Conservation (phyloP, 92 coral and sea anemone species). For the Siderastrea siderea region DNA sequence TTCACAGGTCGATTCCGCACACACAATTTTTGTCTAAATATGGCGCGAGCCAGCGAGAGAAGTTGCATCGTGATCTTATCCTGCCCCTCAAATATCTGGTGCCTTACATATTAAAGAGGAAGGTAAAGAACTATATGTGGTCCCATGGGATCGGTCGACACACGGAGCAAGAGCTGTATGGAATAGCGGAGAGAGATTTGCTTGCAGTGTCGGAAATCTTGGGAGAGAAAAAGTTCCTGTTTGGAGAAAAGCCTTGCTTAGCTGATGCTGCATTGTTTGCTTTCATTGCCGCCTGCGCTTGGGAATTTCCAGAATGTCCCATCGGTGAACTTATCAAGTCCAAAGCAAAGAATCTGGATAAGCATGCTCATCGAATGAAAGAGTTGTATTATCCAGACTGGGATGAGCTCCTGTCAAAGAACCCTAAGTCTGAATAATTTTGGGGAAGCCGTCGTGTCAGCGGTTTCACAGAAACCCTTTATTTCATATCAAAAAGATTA, state of each 20-base stretch:
- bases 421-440: neutral
- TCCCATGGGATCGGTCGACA: conserved; percentile 87
- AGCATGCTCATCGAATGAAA: conserved; percentile 77
- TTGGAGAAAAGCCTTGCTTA: conserved; percentile 76
- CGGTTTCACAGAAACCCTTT: neutral
- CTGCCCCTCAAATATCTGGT: conserved; percentile 43
- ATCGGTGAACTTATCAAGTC: conserved; percentile 51
- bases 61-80: conserved; percentile 11
- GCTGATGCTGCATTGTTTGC: conserved; percentile 76
- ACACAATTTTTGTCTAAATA: conserved; percentile 62
- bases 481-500: no score
- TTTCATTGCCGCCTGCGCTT: conserved; percentile 57
- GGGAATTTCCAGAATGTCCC: conserved; percentile 60
- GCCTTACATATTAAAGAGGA: conserved; percentile 32
- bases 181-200: conserved; percentile 72
- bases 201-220: conserved; percentile 63
- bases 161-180: conserved; percentile 72
- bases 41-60: conserved; percentile 40
- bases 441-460: neutral
- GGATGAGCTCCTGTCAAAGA: conserved; percentile 59
- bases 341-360: conserved; percentile 62
- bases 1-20: conserved; percentile 77
- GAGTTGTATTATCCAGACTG: conserved; percentile 76
- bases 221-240: conserved; percentile 75
- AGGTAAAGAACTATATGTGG: conserved; percentile 12